A percentile compares a stretch with the other conserved stretches of the same genome.
phyloP scores from a whole-genome alignment of 2,797 vertebrate species.

The Rhynchotus rufescens region DNA sequence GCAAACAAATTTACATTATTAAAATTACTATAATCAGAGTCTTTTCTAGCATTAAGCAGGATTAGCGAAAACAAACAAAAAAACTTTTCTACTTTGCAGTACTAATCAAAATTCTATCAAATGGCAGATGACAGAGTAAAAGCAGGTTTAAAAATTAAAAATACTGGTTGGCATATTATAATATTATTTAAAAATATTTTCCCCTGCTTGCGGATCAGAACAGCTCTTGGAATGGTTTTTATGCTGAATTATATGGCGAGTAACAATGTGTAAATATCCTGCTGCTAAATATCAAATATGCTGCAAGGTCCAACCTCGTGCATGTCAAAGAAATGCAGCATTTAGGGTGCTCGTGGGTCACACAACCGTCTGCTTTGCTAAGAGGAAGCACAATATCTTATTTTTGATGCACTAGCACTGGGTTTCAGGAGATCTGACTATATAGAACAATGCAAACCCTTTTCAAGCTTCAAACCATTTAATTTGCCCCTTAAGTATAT shows the following conservation, averaged over 20 bases:
- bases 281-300: accelerated
- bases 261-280: not conserved
- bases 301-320: not conserved
- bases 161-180: not conserved
- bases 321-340: not conserved
- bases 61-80: conserved; percentile 26
- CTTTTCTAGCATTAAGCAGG: conserved; percentile 64
- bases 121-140: not conserved
- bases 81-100: conserved; percentile 14
- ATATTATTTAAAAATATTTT: not conserved
- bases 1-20: conserved; percentile 75
- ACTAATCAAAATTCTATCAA: not conserved
- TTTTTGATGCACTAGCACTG: not conserved
- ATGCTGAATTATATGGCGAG: not conserved
- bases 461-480: too few relatives aligned
- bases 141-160: not conserved
- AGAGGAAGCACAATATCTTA: not conserved
- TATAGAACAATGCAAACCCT: not conserved
- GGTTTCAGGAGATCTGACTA: not conserved
- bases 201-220: not conserved
- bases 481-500: too few relatives aligned
- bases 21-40: conserved; percentile 75
- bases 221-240: not conserved
- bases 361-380: not conserved
- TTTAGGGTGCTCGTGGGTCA: not conserved